Conservation (phyloP, 2,888 invertebrate species). For the Yponomeuta plumbellus region DNA sequence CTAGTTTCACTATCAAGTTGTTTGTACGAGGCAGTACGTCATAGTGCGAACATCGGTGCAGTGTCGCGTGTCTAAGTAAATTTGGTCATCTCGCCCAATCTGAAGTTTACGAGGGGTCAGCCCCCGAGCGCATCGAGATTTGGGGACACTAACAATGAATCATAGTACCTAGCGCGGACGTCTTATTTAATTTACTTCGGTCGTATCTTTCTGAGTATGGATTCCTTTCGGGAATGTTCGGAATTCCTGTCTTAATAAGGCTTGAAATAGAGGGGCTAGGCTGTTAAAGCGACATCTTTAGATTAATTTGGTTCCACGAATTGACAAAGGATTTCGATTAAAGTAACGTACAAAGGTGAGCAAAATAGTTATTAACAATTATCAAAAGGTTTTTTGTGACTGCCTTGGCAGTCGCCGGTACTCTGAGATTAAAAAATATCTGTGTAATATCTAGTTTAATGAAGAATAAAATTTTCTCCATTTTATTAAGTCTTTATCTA, state of each 20-base stretch:
- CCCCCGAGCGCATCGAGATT: conserved; percentile 50
- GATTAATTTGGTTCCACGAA: neutral
- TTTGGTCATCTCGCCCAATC: conserved; percentile 71
- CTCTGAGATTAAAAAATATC: too few species aligned
- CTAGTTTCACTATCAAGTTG: neutral
- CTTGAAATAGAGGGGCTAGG: neutral
- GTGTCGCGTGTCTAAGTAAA: conserved; percentile 67
- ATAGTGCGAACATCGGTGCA: conserved; percentile 34
- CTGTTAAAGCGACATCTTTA: neutral
- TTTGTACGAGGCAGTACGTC: neutral
- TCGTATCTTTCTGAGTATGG: conserved; percentile 32
- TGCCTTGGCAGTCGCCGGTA: too few species aligned
- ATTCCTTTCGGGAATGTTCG: neutral
- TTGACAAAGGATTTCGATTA: neutral
- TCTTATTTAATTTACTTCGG: conserved; percentile 58
- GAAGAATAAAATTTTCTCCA: too few species aligned
- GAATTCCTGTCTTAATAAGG: neutral
- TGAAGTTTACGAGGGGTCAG: conserved; percentile 61
- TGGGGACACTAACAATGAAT: conserved; percentile 64
- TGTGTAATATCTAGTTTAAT: too few species aligned
- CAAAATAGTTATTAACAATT: too few species aligned
- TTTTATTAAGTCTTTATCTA: too few species aligned
- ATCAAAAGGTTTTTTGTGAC: too few species aligned
- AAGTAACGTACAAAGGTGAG: too few species aligned
- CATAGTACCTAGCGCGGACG: conserved; percentile 42